Conservation (phyloP, 2,888 invertebrate species). For the Oscheius myriophilus region DNA sequence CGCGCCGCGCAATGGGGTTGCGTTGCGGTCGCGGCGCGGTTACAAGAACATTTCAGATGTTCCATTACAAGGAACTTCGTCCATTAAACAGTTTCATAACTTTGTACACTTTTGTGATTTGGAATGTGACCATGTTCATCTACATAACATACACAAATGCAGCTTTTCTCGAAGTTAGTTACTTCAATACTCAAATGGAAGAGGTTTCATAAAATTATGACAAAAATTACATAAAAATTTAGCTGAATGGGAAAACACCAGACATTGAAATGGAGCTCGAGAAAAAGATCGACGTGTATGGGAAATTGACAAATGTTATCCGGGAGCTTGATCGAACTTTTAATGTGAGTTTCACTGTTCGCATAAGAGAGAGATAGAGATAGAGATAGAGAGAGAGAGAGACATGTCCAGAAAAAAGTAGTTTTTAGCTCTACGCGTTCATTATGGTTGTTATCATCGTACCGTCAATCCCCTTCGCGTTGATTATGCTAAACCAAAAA, state of each 20-base stretch:
- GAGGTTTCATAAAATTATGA: slow-evolving; percentile 11
- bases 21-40: too few relatives aligned
- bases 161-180: slow-evolving; percentile 45
- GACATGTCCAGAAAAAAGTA: too few relatives aligned
- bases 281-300: slow-evolving; percentile 36
- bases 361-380: background rate
- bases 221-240: background rate
- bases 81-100: slow-evolving; percentile 40
- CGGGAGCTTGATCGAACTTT: slow-evolving; percentile 47
- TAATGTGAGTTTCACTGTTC: slow-evolving; percentile 32
- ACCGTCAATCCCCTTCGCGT: slow-evolving; percentile 34
- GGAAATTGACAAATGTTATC: slow-evolving; percentile 38
- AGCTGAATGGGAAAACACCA: slow-evolving; percentile 36
- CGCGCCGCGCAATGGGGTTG: too few relatives aligned
- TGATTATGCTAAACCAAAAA: slow-evolving; percentile 53
- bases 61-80: slow-evolving; percentile 37
- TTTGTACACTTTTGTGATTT: slow-evolving; percentile 46
- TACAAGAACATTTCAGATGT: slow-evolving; percentile 31
- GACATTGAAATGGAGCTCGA: slow-evolving; percentile 32
- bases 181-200: slow-evolving; percentile 44
- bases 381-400: too few relatives aligned
- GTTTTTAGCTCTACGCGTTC: slow-evolving; percentile 41
- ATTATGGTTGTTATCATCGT: slow-evolving; percentile 37
- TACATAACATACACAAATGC: slow-evolving; percentile 47
- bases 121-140: slow-evolving; percentile 45